phyloP scores from a whole-genome alignment of 2,797 vertebrate genomes.

The Halcyon smyrnensis region DNA sequence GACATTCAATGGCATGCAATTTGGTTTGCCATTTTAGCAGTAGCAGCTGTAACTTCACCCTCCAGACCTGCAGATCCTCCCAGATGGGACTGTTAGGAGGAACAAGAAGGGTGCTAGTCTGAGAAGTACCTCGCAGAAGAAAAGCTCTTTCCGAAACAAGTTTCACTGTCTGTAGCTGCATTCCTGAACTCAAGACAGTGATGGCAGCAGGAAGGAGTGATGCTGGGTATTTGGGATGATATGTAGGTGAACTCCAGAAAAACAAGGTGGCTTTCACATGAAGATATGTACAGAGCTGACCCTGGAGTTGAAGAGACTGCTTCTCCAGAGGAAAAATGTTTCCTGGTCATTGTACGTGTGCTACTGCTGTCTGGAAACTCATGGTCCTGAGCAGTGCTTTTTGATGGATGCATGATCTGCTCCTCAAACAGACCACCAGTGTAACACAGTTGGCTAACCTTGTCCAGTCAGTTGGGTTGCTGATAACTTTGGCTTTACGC shows the following conservation, averaged over 20 bases:
- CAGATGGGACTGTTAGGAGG: background rate
- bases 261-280: background rate
- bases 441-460: background rate
- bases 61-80: background rate
- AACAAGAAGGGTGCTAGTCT: background rate
- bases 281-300: background rate
- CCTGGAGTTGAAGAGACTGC: background rate
- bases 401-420: rapidly evolving
- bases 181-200: background rate
- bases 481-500: background rate
- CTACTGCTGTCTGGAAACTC: background rate
- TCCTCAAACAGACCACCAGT: background rate
- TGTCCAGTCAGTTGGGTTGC: background rate
- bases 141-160: background rate
- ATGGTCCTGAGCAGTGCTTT: background rate
- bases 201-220: background rate
- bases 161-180: background rate
- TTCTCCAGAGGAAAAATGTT: background rate
- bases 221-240: background rate
- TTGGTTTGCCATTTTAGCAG: background rate
- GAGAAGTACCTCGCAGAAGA: background rate
- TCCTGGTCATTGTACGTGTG: background rate
- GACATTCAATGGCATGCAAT: too few relatives aligned
- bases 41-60: background rate
- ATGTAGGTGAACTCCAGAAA: background rate